These are phyloP conservation scores for Anguilla anguilla DNA, from an alignment of 2,797 vertebrate genomes.

Conservation along the genomic window DNA sequence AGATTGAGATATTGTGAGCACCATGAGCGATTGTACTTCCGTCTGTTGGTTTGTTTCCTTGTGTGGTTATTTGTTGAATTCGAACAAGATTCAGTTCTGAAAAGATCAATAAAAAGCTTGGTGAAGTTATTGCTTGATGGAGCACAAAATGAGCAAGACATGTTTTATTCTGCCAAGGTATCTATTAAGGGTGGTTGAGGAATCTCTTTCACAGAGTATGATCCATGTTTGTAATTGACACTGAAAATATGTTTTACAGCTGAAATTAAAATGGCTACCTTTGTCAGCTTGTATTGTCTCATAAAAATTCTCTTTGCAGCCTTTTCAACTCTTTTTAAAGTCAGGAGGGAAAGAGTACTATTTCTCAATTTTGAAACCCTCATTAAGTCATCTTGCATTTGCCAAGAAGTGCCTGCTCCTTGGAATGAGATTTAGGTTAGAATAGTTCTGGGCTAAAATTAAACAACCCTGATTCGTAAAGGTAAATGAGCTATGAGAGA, in stretches of 20 bases:
- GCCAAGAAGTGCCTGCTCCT: conserved; percentile 6
- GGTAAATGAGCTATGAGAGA: conserved; percentile 20
- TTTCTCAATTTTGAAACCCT: conserved; percentile 19
- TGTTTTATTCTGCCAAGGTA: not conserved
- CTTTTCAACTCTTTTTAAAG: conserved; percentile 16
- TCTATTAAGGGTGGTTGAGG: not conserved
- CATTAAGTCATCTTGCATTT: conserved; percentile 22
- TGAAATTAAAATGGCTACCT: conserved; percentile 5
- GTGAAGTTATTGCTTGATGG: conserved; percentile 1
- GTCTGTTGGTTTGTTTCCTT: not conserved
- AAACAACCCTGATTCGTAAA: conserved; percentile 14
- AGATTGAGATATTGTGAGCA: not conserved
- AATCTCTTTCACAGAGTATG: not conserved
- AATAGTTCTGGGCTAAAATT: conserved; percentile 25
- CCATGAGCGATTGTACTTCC: not conserved
- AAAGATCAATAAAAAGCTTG: not conserved
- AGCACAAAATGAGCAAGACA: not conserved
- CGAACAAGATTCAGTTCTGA: not conserved
- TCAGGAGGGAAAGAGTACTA: conserved; percentile 16
- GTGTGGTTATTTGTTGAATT: not conserved
- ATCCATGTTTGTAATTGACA: not conserved
- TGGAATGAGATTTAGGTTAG: conserved; percentile 17
- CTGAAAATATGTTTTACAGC: not conserved
- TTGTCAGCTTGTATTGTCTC: not conserved
- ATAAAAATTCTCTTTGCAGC: not conserved